These are phyloP conservation scores for Chromobotia macracanthus DNA, from an alignment of 2,797 vertebrate species.

Conservation along the genomic window DNA sequence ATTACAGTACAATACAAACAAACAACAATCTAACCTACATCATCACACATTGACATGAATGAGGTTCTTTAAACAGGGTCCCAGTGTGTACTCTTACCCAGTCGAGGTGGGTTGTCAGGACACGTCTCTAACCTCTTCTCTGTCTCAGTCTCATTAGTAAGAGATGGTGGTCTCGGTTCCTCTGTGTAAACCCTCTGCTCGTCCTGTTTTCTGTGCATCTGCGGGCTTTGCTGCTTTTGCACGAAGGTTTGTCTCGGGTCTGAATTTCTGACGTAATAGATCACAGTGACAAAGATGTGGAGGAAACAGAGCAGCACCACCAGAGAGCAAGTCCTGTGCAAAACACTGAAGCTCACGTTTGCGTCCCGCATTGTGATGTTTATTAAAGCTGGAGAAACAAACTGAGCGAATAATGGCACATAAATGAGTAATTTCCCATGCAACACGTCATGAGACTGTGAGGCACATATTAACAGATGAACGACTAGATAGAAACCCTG, in stretches of 20 bases:
- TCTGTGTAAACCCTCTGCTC: slow-evolving; percentile 28
- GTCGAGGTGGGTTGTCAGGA: slow-evolving; percentile 71
- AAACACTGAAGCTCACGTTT: slow-evolving; percentile 64
- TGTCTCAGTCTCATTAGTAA: not conserved
- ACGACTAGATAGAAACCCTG: not conserved
- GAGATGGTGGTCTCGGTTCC: not conserved
- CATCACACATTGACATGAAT: not conserved
- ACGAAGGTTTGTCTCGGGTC: slow-evolving; percentile 68
- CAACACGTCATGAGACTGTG: not conserved
- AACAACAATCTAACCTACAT: no score
- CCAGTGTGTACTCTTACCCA: slow-evolving; percentile 67
- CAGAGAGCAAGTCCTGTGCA: slow-evolving; percentile 76
- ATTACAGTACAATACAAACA: not conserved
- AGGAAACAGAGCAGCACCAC: slow-evolving; percentile 77
- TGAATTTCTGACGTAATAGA: slow-evolving; percentile 76
- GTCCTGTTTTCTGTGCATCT: slow-evolving; percentile 42
- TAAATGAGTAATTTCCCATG: not conserved
- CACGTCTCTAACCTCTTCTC: slow-evolving; percentile 65
- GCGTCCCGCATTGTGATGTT: slow-evolving; percentile 60
- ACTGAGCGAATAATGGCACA: not conserved
- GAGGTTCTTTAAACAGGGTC: not conserved
- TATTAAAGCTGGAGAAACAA: not conserved
- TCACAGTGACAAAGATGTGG: slow-evolving; percentile 75
- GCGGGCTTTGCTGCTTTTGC: slow-evolving; percentile 72
- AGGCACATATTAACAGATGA: not conserved